Base-by-base conservation (phyloP, 1,140 invertebrate genomes). In the Brachionus paranguensis region DNA sequence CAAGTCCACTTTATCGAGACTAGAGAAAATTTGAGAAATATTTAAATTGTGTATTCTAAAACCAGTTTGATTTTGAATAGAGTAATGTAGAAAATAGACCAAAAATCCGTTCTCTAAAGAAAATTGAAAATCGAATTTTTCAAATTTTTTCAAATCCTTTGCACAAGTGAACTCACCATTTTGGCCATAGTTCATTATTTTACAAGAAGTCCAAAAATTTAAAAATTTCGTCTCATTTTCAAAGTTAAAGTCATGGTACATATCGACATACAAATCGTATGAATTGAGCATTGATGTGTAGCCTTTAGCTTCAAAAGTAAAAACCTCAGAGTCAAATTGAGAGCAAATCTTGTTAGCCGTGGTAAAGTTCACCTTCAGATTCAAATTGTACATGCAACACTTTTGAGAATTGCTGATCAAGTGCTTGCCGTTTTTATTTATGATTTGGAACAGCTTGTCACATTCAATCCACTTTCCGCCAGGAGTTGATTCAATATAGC, bases 391-490 rank as follows among this genome's bases (percentile, higher is more conserved):
- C 45, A 76, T 50, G 50, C 72, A 76, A n/a, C 72, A 76, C 12
- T 76, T 76, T 50, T 76, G 72, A 50, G 72, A 76, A 27, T 29
- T 76, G 29, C 72, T 76, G 8, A 76, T 76, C 14, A 27, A 14
- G n/a, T 24, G 24, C 29, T 12, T 76, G 2, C 1, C 20, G 50
- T 53, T 29, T 50, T 47, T 10, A 33, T 76, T 45, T 5, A 76
- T 10, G 8, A 76, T 76, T 11, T 29, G 27, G n/a, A 76, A 76
- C 12, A 76, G 10, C 43, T 50, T 76, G 27, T 76, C 72, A 76
- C 72, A 76, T 17, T 76, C 72, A 50, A 76, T 76, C 72, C 72
- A 76, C 12, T 50, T 76, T 5, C 72, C 72, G 27, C 72, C 72
- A 50, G 72, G 72, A 50, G 1, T 76, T 6, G 20, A 12, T 27